Base-by-base conservation (phyloP, 2,113 vertebrate genomes). In the Argyrosomus japonicus region DNA sequence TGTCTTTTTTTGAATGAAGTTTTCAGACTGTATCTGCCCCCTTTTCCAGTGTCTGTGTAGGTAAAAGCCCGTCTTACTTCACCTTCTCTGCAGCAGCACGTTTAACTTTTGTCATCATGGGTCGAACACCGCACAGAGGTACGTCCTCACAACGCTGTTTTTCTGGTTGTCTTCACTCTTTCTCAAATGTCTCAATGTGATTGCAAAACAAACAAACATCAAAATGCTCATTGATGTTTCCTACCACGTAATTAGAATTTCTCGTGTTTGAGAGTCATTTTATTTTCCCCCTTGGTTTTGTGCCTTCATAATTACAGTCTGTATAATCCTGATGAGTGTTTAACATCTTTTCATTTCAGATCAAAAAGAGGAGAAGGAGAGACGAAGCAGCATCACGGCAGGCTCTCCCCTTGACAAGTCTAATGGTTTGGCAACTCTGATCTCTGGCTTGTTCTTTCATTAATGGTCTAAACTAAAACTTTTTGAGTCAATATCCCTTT, bases 61-160 rank as follows among this genome's bases (percentile, higher is more conserved):
- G 80, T 79, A 29, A 60, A 61, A 54, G 19, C 68, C 70, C 43
- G 25, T 72, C 58, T 75, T 75, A 79, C 78, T 32, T 71, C 79
- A 48, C 21, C 53, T 68, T 48, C 48, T 63, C 75, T 75, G 65
- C 77, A 82, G 80, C 78, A 47, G 78, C 54, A 21, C 29, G 0
- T 48, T 69, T 45, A 74, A 40, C 68, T 65, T 3, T 48, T 79
- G 74, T 84, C 89, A 90, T 53, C 87, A 95, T 95, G 95, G 94
- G 94, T 23, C 89, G 93, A 76, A 95, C 91, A 5, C 90, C 91
- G 67, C 92, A 93, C 77, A 94, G 91, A 95, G 94, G 95, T 95
- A 81, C 53, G 61, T n/a, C 27, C 64, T 19, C 67, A 45, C 45
- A 9, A 0, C 0, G 19, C 45, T 3, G 13, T n/a, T 3, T 19